Evolutionary conservation across 2,797 vertebrate genomes (phyloP).

Genomic region (Taeniopygia guttata): DNA sequence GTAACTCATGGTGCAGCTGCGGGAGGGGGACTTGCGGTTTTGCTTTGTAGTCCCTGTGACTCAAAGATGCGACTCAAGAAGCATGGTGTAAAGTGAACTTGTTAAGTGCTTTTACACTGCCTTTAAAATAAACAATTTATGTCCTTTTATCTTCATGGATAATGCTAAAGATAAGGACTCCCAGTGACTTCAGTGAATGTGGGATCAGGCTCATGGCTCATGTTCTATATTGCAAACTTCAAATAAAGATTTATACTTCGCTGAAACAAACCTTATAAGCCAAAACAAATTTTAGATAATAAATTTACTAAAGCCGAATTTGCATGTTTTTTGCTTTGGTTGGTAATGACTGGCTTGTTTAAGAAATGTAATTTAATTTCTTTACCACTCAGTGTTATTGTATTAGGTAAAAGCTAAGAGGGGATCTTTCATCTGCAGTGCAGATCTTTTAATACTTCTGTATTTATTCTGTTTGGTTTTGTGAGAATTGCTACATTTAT

Average conservation of each 20-base stretch:
- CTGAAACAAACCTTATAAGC: background rate
- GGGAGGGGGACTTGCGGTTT: background rate
- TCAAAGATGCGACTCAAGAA: background rate
- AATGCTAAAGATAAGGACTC: background rate
- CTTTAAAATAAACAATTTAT: background rate
- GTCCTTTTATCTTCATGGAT: background rate
- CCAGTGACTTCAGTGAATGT: background rate
- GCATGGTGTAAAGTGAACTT: background rate
- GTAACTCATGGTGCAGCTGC: background rate
- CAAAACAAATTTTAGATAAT: background rate
- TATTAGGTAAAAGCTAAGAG: background rate
- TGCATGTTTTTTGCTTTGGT: background rate
- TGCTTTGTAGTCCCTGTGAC: background rate
- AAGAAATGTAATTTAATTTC: background rate
- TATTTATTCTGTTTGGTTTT: constrained; percentile 32
- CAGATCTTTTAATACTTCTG: background rate
- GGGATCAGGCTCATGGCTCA: accelerated
- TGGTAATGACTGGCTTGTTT: background rate
- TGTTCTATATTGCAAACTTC: background rate
- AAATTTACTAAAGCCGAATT: background rate
- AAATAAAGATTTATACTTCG: background rate
- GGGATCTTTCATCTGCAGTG: background rate
- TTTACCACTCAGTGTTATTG: background rate
- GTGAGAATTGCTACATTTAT: constrained; percentile 15
- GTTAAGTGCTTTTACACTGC: background rate